Evolutionary conservation across 2,888 invertebrate species (phyloP), one percentile per base, ranked within the genome.

Genomic region (Clistopyga incitator): DNA sequence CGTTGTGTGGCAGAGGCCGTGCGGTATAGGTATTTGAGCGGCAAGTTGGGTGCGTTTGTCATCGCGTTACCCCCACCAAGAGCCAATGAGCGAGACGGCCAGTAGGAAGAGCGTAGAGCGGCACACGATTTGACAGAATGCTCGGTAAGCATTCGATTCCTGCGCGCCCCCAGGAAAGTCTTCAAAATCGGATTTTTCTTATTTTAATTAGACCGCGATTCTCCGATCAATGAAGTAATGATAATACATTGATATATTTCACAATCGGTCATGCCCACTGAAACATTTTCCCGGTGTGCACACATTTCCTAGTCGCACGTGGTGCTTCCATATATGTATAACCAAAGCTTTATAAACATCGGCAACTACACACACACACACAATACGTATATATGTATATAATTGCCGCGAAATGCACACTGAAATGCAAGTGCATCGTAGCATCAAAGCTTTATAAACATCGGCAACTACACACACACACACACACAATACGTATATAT

Each of bases 71-170:
- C 87, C 80, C 81, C 77, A 82, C 75, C 77, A 38, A 78, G 42
- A 54, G 70, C 74, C 81, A 72, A 75, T 54, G 70, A 75, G 56
- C 54, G 34, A 70, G 38, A 20, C 54, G 18, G 54, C 23, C 42
- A 18, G 23, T 67, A 8, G 47, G 67, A 18, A 29, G 34, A 42
- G 50, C 45, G 84, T 82, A 34, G 56, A 68, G 84, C 67, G 56
- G 72, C 25, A 65, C 23, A 68, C 85, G 86, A 86, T 89, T 88
- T 88, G 87, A 88, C 89, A 87, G 88, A 88, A 86, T 86, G 87
- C 81, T 84, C 78, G 85, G 78, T 86, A 86, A 86, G 85, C 89
- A 91, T 90, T 90, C 86, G n/a, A n/a, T n/a, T n/a, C n/a, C n/a
- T n/a, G n/a, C n/a, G n/a, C n/a, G n/a, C n/a, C n/a, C n/a, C n/a